Conservation (phyloP, 2,113 vertebrate species). For the Platysteira castanea region DNA sequence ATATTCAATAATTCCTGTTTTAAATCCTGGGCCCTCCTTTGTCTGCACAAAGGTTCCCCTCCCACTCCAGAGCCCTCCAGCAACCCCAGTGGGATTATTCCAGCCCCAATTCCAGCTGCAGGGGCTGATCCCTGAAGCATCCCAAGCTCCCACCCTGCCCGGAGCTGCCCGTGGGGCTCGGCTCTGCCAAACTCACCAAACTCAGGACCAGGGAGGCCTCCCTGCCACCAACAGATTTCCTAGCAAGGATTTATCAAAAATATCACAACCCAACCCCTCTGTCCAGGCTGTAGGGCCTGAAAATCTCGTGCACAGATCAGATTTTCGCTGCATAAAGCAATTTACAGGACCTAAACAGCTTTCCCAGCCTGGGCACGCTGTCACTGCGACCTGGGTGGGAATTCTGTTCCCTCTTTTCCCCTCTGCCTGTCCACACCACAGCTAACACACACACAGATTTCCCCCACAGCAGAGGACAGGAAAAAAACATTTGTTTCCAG, state of each 20-base stretch:
- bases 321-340: background rate
- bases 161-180: background rate
- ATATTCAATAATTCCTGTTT: fast-evolving
- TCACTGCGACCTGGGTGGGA: background rate
- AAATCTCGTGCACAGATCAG: fast-evolving
- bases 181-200: fast-evolving
- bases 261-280: no score
- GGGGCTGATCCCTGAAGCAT: background rate
- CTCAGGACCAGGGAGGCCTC: fast-evolving
- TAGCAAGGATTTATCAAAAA: background rate
- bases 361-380: fast-evolving
- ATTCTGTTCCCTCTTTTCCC: background rate
- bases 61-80: background rate
- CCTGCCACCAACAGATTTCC: fast-evolving
- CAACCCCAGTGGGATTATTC: background rate
- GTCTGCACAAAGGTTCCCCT: background rate
- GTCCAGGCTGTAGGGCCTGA: background rate
- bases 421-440: background rate
- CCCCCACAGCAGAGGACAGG: background rate
- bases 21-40: background rate
- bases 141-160: background rate
- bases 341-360: background rate
- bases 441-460: background rate
- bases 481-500: background rate
- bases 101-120: background rate